phyloP scores from a whole-genome alignment of 2,113 vertebrate species.

The Neomonachus schauinslandi region DNA sequence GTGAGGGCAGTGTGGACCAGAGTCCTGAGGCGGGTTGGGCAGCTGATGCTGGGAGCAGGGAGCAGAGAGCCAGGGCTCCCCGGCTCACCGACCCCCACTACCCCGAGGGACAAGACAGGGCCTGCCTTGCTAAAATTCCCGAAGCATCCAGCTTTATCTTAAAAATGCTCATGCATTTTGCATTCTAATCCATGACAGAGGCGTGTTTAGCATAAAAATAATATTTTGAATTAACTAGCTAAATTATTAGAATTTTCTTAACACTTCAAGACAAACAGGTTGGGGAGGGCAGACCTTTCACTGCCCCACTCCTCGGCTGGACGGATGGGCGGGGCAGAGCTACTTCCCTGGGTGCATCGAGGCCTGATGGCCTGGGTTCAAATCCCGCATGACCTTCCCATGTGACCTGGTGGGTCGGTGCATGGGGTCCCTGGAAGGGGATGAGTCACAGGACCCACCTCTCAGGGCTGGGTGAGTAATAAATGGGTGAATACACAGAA shows the following conservation, averaged over 20 bases:
- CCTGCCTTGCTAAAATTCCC: neutral
- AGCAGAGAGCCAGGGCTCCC: neutral
- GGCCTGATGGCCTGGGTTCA: neutral
- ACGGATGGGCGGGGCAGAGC: rapidly evolving
- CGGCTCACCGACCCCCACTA: no score
- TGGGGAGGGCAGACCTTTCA: neutral
- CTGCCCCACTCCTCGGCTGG: neutral
- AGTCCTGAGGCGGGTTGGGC: rapidly evolving
- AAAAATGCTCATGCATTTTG: neutral
- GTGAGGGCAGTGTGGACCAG: neutral
- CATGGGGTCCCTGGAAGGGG: neutral
- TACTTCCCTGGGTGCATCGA: neutral
- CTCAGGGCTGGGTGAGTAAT: neutral
- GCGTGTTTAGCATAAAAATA: neutral
- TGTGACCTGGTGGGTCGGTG: rapidly evolving
- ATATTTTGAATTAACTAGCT: neutral
- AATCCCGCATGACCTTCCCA: rapidly evolving
- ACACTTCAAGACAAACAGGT: neutral
- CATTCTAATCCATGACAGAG: rapidly evolving
- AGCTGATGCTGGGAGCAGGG: neutral
- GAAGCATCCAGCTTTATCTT: neutral
- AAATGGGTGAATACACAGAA: neutral
- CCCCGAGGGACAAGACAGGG: neutral
- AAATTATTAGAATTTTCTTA: neutral
- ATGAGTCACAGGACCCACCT: neutral